Evolutionary conservation across 2,797 vertebrate genomes (phyloP).

Genomic region (Enteromius paludinosus): DNA sequence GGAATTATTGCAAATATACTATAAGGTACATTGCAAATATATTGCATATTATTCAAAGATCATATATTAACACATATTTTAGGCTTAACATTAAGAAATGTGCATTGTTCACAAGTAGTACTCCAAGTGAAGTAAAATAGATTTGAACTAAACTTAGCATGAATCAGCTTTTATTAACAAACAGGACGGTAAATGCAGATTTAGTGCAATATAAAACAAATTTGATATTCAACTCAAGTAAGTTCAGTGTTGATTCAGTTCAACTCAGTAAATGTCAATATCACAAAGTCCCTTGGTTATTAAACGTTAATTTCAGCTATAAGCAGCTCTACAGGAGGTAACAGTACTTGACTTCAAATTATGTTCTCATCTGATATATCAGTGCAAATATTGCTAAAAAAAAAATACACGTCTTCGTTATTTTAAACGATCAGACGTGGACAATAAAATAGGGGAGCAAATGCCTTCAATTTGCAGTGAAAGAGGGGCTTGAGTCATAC

Average conservation of each 20-base stretch:
- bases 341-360: background rate
- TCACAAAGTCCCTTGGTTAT: background rate
- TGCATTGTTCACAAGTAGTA: no score
- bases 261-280: background rate
- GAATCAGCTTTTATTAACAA: background rate
- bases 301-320: background rate
- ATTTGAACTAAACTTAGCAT: no score
- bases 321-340: background rate
- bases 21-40: no score
- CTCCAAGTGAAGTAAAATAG: no score
- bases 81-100: no score
- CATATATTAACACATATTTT: no score
- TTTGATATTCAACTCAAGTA: background rate
- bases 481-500: background rate
- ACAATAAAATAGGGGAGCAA: background rate
- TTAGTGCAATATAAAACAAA: background rate
- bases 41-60: no score
- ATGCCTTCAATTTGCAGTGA: background rate
- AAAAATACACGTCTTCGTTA: background rate
- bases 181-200: background rate
- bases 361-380: background rate
- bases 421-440: background rate
- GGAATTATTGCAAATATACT: no score
- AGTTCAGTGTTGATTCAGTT: background rate
- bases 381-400: background rate